Conservation (phyloP, 2,797 vertebrate species). For the Cygnus olor region DNA sequence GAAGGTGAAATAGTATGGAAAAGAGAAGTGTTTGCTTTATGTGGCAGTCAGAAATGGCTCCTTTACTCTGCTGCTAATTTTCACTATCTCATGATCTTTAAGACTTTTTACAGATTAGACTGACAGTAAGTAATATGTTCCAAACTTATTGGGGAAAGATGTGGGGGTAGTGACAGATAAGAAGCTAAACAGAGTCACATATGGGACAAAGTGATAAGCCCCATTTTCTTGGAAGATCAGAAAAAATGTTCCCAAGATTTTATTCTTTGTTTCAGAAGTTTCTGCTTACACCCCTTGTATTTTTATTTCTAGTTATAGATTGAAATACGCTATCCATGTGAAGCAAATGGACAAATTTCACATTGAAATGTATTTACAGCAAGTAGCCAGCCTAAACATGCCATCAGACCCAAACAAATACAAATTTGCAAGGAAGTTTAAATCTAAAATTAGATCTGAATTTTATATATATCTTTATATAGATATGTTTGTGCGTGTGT, state of each 20-base stretch:
- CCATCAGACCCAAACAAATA: not conserved
- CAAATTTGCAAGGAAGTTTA: not conserved
- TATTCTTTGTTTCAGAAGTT: not conserved
- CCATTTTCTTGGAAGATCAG: not conserved
- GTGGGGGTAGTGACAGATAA: conserved; percentile 16
- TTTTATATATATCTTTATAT: not conserved
- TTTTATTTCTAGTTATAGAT: not conserved
- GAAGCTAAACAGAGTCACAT: not conserved
- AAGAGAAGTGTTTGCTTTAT: not conserved
- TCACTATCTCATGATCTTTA: not conserved
- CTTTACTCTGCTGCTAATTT: not conserved
- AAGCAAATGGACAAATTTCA: not conserved
- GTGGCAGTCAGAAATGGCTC: not conserved
- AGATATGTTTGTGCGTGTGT: not conserved
- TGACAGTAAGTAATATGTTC: conserved; percentile 6
- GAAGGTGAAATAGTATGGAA: not conserved
- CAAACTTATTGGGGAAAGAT: not conserved
- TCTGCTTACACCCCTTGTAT: accelerated
- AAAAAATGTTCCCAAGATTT: not conserved
- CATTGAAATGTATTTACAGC: not conserved
- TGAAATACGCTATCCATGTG: not conserved
- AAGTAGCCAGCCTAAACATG: not conserved
- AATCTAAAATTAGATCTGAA: not conserved
- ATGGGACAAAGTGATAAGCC: not conserved
- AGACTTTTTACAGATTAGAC: not conserved